Evolutionary conservation across 1,140 invertebrate genomes (phyloP), one percentile per base, ranked within the genome.

Genomic region (Drosophila insularis): DNA sequence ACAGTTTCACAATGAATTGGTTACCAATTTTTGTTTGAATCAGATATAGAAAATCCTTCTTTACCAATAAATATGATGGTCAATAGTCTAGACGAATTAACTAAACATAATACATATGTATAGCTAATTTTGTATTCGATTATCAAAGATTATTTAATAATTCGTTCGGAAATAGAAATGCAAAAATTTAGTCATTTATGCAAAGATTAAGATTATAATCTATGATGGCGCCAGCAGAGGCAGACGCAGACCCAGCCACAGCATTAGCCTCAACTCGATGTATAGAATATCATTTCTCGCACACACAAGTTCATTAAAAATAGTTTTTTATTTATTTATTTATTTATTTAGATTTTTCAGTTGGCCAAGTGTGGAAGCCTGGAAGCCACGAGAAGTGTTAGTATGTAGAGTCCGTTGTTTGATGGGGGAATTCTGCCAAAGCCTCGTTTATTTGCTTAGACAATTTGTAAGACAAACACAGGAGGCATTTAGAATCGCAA

Each of bases 381-480:
- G 54, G 31, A 11, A 56, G 54, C 27, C 19, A 58, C 27, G 2
- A 46, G 17, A 17, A 50, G 43, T 10, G 10, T 8, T 19, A 8
- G 43, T 2, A 7, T 10, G 43, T 50, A 21, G 43, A 50, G 43
- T 11, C 17, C 19, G 17, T 50, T 19, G 27, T 55, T 65, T 65
- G 37, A 46, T 63, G 4, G 37, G 59, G 65, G n/a, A n/a, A 59
- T 71, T 37, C 27, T 70, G 11, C 58, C 39, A n/a, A 37, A 56
- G 56, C 32, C 71, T 55, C 23, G 81, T 72, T 85, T 86, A 72
- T 86, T 85, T 86, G 54, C 46, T 31, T 6, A 60, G 56, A 37
- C 35, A 65, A 71, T 64, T 50, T 8, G 43, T 11, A 50, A 50
- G 43, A 19, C 17, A 50, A 50, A 50, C 43, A 50, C 17, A 50